Evolutionary conservation across 2,888 invertebrate genomes (phyloP).

Genomic region (Hydroisotoma schaefferi): DNA sequence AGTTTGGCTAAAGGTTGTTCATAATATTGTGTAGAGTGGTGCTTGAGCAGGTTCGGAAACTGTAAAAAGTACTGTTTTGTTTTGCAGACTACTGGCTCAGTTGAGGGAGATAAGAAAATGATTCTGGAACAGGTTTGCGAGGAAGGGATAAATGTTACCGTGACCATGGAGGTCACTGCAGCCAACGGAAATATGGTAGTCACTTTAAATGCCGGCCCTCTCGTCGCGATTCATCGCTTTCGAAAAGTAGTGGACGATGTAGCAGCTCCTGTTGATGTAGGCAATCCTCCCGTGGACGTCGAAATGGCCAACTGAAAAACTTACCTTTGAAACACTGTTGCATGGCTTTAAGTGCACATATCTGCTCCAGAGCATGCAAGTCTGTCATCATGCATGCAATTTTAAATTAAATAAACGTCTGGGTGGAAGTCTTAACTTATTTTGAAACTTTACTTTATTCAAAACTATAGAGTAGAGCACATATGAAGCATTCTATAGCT

Average conservation of each 20-base stretch:
- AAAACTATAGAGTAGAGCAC: neutral
- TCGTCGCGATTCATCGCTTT: conserved; percentile 33
- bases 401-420: no score
- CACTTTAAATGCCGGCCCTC: conserved; percentile 49
- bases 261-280: no score
- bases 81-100: conserved; percentile 23
- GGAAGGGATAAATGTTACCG: conserved; percentile 34
- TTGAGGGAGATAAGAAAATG: conserved; percentile 17
- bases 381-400: no score
- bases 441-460: neutral
- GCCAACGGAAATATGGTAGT: conserved; percentile 45
- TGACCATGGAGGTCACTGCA: conserved; percentile 7
- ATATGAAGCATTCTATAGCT: neutral
- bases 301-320: no score
- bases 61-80: neutral
- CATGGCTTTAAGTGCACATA: no score
- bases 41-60: no score
- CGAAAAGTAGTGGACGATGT: no score
- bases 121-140: conserved; percentile 34
- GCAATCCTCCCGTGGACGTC: no score
- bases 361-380: no score
- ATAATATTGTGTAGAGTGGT: no score
- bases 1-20: no score
- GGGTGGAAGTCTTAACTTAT: neutral
- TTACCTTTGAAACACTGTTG: no score